Base-by-base conservation (phyloP, 2,113 vertebrate genomes). In the Tricholaema leucomelas region DNA sequence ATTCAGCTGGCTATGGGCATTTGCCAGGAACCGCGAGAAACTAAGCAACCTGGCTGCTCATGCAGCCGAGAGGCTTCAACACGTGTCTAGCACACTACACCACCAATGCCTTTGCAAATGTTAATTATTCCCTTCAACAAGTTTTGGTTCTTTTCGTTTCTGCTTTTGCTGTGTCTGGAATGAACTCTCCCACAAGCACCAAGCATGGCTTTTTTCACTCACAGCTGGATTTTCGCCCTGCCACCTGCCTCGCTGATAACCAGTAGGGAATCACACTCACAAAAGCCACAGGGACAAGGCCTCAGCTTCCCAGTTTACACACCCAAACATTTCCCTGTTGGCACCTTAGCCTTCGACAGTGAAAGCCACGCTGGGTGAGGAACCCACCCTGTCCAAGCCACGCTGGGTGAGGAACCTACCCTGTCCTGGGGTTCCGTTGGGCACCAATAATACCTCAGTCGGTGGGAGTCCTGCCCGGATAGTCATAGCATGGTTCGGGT, bases 1-100 rank as follows among this genome's bases (percentile, higher is more conserved):
- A 69, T 65, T 38, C 1, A 0, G 27, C 55, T 8, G 19, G 12
- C 52, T 17, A 6, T 0, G 3, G 3, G 2, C 33, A 6, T 10
- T 38, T 55, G 21, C 10, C 15, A 5, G 36, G 27, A 13, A 4
- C 77, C 2, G 6, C 0, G 6, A 60, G 52, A 31, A 31, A 27
- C 6, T 17, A 33, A 15, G 30, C 64, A 18, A 19, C 9, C 28
- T 4, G 50, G 19, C 44, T 5, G 28, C 30, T 10, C 1, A 1
- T 1, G 3, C 28, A 10, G 1, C 52, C 0, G 9, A 16, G 24
- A 28, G 25, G 27, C 44, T 24, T 11, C 6, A 10, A 10, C 2
- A 6, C 36, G 5, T 2, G 12, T 2, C 30, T 4, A 4, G 20
- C 0, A 1, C 44, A 8, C 24, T 27, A 1, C 0, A 11, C 36